A percentile compares a stretch with the other conserved stretches of the same genome.
These are phyloP conservation scores for Sylvia borin DNA, from an alignment of 2,797 vertebrate genomes.

Conservation along the genomic window DNA sequence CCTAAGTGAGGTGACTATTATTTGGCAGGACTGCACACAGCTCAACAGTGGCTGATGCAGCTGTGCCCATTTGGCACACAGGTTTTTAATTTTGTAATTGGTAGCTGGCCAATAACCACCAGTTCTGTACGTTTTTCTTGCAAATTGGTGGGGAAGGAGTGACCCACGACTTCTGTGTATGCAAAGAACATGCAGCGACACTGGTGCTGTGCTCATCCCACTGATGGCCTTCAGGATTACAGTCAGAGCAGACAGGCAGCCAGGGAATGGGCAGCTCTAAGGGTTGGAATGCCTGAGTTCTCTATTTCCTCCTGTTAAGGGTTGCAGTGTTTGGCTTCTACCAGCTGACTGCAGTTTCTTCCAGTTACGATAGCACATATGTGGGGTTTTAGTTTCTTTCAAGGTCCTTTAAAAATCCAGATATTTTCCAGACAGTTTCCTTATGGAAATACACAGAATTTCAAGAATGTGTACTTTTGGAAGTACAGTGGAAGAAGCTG, in stretches of 20 bases:
- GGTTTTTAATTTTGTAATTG: conserved; percentile 32
- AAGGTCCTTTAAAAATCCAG: not conserved
- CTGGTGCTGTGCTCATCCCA: not conserved
- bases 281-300: not conserved
- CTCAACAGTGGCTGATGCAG: not conserved
- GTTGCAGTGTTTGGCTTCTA: not conserved
- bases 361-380: not conserved
- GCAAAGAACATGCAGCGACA: rapidly evolving
- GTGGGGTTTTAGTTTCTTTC: not conserved
- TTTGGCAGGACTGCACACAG: not conserved
- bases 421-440: not conserved
- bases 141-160: not conserved
- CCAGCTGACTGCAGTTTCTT: not conserved
- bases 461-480: not conserved
- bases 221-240: not conserved
- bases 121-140: not conserved
- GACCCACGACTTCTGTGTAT: not conserved
- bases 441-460: not conserved
- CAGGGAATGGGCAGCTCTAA: not conserved
- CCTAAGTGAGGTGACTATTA: not conserved
- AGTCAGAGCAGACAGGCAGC: not conserved
- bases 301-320: not conserved
- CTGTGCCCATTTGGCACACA: not conserved
- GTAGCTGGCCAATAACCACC: conserved; percentile 6
- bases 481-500: not conserved